Evolutionary conservation across 2,797 vertebrate genomes (phyloP).

Genomic region (Tamandua tetradactyla): DNA sequence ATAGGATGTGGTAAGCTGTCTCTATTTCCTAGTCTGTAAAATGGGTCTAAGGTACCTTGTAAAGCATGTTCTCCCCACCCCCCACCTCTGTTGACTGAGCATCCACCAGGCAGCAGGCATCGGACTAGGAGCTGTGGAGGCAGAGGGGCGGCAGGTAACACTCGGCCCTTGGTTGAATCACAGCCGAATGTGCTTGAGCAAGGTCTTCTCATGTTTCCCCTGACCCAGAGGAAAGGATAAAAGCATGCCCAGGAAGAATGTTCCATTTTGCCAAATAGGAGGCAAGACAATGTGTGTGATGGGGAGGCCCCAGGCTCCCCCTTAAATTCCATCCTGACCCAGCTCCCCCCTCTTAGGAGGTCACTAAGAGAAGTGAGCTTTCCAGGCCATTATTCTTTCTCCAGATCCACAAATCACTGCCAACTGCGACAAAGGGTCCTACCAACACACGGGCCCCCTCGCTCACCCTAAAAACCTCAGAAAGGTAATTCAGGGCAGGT

Average conservation of each 20-base stretch:
- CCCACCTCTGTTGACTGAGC: background rate
- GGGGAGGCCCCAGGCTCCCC: background rate
- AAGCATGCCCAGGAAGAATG: background rate
- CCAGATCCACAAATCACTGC: background rate
- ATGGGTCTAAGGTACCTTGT: too few relatives aligned
- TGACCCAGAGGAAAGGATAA: background rate
- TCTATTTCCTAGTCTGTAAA: too few relatives aligned
- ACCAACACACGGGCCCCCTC: background rate
- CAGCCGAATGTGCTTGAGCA: background rate
- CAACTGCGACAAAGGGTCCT: background rate
- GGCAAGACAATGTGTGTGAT: background rate
- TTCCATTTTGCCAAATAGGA: background rate
- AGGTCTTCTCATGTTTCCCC: background rate
- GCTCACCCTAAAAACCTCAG: background rate
- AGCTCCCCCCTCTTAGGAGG: background rate
- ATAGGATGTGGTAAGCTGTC: too few relatives aligned
- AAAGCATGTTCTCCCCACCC: background rate
- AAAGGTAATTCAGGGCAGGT: conserved; percentile 56
- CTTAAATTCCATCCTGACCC: background rate
- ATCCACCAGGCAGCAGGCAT: too few relatives aligned
- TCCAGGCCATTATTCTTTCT: background rate
- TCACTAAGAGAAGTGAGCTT: background rate
- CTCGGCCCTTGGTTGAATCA: background rate
- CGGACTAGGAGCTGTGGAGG: background rate
- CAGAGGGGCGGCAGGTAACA: background rate